phyloP scores from a whole-genome alignment of 1,140 invertebrate species.

The Aphidius gifuensis region DNA sequence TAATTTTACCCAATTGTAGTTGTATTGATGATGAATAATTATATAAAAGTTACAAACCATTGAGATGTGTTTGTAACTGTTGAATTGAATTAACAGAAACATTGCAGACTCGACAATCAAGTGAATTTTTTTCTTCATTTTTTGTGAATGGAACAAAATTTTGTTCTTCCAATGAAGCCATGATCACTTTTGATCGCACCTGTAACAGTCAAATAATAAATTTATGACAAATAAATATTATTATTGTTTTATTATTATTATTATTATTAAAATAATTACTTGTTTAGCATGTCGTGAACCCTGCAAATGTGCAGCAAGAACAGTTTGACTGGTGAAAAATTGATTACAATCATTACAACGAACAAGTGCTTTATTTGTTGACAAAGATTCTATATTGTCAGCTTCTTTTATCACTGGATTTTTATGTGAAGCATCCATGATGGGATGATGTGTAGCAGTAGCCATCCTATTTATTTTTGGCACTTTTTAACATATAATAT shows the following conservation, averaged over 20 bases:
- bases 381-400: slow-evolving; percentile 56
- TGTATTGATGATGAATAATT: too few species aligned
- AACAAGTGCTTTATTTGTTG: slow-evolving; percentile 52
- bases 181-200: slow-evolving; percentile 52
- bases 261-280: slow-evolving; percentile 33
- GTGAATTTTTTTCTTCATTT: slow-evolving; percentile 50
- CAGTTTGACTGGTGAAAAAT: slow-evolving; percentile 54
- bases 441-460: slow-evolving; percentile 23
- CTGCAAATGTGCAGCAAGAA: slow-evolving; percentile 55
- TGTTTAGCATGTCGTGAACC: slow-evolving; percentile 58
- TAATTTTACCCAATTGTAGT: too few species aligned
- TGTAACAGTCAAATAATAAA: slow-evolving; percentile 26
- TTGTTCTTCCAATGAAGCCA: slow-evolving; percentile 47
- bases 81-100: slow-evolving; percentile 55
- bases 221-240: slow-evolving; percentile 3
- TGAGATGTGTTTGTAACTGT: slow-evolving; percentile 56
- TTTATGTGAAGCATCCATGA: slow-evolving; percentile 33
- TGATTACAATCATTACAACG: slow-evolving; percentile 55
- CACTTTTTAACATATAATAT: too few species aligned
- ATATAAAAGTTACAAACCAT: slow-evolving; percentile 38
- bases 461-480: slow-evolving; percentile 28
- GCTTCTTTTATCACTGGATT: slow-evolving; percentile 57
- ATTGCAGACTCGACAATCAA: slow-evolving; percentile 55
- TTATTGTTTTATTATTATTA: slow-evolving; percentile 7
- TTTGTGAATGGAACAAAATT: slow-evolving; percentile 46